Evolutionary conservation across 2,797 vertebrate species (phyloP), one percentile per base, ranked within the genome.

Genomic region (Anguilla marmorata): DNA sequence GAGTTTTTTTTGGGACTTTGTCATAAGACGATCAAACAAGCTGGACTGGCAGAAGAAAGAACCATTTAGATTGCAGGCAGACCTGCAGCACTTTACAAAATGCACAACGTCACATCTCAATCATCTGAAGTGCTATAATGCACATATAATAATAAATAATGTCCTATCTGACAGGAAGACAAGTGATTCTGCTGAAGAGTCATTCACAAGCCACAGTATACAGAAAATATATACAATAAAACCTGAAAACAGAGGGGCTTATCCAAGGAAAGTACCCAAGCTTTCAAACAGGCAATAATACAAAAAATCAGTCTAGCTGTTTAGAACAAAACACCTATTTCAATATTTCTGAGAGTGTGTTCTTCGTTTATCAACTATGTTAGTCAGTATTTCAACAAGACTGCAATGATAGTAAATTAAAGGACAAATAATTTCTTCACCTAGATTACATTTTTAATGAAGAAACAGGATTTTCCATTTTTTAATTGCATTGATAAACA

Each of bases 51-150:
- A 76, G 58, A 0, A 90, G 89, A 91, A 84, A 66, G 41, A 90
- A 86, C 92, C 93, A 91, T 94, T 94, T 94, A 94, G 90, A 89
- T 90, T 89, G 87, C 90, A 84, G 89, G 89, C 89, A 90, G 89
- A 89, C 87, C 90, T 30, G 88, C 89, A 84, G 3, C 90, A 87
- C 90, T 93, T 80, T 91, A 91, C 87, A 89, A 60, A 85, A 93
- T 94, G 91, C 92, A 85, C 6, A 45, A 79, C 33, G 89, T 95
- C 95, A 89, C 95, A 95, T 95, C 94, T 95, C 63, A 89, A 66
- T 88, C 90, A 87, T 89, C 90, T 90, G 56, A 52, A 85, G 86
- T 88, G 86, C 91, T 88, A 92, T 60, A 9, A 72, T 16, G 82
- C 86, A 91, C 33, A 74, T 12, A 5, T 48, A n/a, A 45, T 45